These are phyloP conservation scores for Caerostris darwini DNA, from an alignment of 1,140 invertebrate genomes.

Conservation along the genomic window DNA sequence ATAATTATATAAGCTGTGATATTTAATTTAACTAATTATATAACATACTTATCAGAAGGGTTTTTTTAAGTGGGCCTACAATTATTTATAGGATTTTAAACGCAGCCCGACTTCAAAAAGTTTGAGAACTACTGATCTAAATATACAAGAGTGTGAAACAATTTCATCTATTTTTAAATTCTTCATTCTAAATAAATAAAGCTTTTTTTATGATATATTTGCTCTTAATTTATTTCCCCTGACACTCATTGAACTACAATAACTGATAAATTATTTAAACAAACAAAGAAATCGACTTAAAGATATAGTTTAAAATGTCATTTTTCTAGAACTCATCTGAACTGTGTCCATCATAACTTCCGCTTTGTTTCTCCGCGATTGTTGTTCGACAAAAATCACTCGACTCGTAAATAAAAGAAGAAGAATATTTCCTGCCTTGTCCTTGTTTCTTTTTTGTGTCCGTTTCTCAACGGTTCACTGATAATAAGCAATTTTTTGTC, in stretches of 20 bases:
- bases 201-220: too few species aligned
- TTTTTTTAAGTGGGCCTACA: too few species aligned
- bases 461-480: slow-evolving; percentile 18
- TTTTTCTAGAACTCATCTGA: background rate
- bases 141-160: too few species aligned
- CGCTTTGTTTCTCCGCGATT: background rate
- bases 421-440: background rate
- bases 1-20: too few species aligned
- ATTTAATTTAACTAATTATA: too few species aligned
- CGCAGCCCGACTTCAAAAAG: too few species aligned
- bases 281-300: background rate
- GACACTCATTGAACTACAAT: background rate
- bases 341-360: background rate
- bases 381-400: background rate
- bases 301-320: background rate
- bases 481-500: background rate
- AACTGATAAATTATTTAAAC: background rate
- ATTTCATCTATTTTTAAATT: too few species aligned
- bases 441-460: slow-evolving; percentile 21
- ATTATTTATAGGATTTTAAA: too few species aligned
- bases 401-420: background rate
- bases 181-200: too few species aligned
- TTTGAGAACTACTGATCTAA: too few species aligned
- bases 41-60: too few species aligned
- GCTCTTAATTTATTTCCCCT: background rate